Percentiles rank a stretch among this genome's conserved stretches.
Evolutionary conservation across 2,888 invertebrate genomes (phyloP).

Genomic region (Platerodrilus igneus): DNA sequence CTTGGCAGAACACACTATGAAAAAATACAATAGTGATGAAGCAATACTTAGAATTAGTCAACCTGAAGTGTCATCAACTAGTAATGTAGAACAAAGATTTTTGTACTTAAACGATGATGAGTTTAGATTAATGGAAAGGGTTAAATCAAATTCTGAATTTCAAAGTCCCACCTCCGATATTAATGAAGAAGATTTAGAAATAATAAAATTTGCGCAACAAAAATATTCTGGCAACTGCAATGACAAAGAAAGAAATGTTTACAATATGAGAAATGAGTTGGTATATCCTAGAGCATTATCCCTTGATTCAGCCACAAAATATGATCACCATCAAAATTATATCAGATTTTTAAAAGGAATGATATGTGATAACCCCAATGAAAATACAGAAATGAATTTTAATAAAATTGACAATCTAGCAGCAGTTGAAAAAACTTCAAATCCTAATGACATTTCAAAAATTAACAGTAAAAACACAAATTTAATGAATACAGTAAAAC

Average conservation of each 20-base stretch:
- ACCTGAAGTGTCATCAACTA: too few species aligned
- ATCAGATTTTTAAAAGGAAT: conserved; percentile 13
- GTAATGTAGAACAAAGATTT: too few species aligned
- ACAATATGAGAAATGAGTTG: background rate
- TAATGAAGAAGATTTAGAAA: conserved; percentile 34
- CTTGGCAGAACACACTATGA: too few species aligned
- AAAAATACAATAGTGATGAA: too few species aligned
- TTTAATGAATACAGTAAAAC: conserved; percentile 8
- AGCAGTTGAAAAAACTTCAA: background rate
- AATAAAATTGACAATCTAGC: too few species aligned
- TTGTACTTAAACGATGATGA: conserved; percentile 10
- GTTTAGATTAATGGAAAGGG: conserved; percentile 6
- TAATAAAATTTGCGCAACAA: conserved; percentile 32
- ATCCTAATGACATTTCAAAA: background rate
- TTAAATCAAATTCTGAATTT: conserved; percentile 1
- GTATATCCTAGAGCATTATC: too few species aligned
- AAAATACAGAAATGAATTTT: too few species aligned
- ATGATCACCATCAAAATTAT: too few species aligned
- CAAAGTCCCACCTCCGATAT: conserved; percentile 34
- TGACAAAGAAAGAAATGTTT: conserved; percentile 8
- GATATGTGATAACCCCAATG: conserved; percentile 1
- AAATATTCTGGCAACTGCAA: too few species aligned
- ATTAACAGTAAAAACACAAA: conserved; percentile 8
- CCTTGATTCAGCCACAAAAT: too few species aligned
- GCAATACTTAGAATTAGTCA: too few species aligned